These are phyloP conservation scores for Ellobium chinense DNA, from an alignment of 2,888 invertebrate genomes.

Conservation along the genomic window DNA sequence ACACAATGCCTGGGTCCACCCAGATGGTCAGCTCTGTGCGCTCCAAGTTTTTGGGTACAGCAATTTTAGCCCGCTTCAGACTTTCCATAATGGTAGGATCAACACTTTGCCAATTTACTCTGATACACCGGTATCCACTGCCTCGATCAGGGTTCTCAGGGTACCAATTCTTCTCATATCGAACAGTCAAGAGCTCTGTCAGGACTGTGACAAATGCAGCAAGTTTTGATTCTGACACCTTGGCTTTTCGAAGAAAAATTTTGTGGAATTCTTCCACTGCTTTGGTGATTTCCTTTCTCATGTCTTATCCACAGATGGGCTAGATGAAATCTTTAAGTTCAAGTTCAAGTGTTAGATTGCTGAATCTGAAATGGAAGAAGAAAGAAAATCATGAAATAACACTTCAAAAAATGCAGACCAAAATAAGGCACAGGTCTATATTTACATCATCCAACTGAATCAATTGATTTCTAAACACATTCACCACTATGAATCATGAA, in stretches of 20 bases:
- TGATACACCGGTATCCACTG: conserved; percentile 86
- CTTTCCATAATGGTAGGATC: conserved; percentile 45
- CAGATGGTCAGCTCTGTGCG: conserved; percentile 87
- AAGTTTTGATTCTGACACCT: conserved; percentile 28
- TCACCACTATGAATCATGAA: too few species aligned
- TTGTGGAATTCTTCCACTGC: conserved; percentile 46
- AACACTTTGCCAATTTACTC: conserved; percentile 82
- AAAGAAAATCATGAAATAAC: too few species aligned
- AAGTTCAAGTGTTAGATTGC: neutral
- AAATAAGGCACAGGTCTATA: neutral
- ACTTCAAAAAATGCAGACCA: neutral
- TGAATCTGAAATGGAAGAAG: neutral
- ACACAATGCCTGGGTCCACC: conserved; percentile 88
- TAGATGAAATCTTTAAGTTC: too few species aligned
- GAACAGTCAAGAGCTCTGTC: conserved; percentile 66
- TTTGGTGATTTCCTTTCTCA: conserved; percentile 38
- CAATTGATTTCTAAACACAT: neutral
- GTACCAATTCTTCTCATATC: conserved; percentile 87
- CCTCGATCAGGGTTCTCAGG: conserved; percentile 86
- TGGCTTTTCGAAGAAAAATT: conserved; percentile 38
- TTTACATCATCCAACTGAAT: neutral
- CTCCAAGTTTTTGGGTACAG: conserved; percentile 84
- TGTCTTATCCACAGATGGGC: neutral
- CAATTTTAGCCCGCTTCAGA: conserved; percentile 81
- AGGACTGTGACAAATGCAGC: conserved; percentile 49